phyloP scores from a whole-genome alignment of 2,797 vertebrate genomes.

The Streptopelia turtur region DNA sequence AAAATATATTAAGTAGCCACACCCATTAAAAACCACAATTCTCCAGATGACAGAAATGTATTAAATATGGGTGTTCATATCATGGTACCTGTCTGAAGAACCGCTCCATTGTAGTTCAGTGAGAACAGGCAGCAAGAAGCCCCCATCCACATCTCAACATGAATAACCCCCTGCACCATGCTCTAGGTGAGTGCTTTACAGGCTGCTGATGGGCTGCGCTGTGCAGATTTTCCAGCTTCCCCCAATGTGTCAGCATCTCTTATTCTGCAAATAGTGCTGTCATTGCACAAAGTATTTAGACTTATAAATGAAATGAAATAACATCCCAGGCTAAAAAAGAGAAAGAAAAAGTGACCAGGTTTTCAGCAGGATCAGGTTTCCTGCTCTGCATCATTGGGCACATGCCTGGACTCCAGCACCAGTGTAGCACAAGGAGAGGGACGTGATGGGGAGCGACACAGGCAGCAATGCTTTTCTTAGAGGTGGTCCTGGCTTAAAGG shows the following conservation, averaged over 20 bases:
- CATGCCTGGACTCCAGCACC: background rate
- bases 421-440: too few relatives aligned
- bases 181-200: background rate
- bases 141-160: background rate
- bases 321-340: background rate
- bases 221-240: background rate
- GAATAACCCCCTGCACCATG: background rate
- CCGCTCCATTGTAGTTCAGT: background rate
- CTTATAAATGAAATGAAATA: background rate
- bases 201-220: background rate
- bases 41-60: background rate
- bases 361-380: background rate
- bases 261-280: background rate
- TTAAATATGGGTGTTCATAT: background rate
- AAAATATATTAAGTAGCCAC: background rate
- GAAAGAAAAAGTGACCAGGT: background rate
- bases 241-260: background rate
- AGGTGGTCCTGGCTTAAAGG: background rate
- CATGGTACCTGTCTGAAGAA: background rate
- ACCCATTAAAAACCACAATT: background rate
- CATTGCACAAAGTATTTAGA: background rate
- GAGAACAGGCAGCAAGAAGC: background rate
- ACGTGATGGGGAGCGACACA: rapidly evolving
- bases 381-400: background rate
- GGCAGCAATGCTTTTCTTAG: background rate